A percentile compares a stretch with the other conserved stretches of the same genome.
Evolutionary conservation across 2,888 invertebrate genomes (phyloP).

Genomic region (Pyrocoelia pectoralis): DNA sequence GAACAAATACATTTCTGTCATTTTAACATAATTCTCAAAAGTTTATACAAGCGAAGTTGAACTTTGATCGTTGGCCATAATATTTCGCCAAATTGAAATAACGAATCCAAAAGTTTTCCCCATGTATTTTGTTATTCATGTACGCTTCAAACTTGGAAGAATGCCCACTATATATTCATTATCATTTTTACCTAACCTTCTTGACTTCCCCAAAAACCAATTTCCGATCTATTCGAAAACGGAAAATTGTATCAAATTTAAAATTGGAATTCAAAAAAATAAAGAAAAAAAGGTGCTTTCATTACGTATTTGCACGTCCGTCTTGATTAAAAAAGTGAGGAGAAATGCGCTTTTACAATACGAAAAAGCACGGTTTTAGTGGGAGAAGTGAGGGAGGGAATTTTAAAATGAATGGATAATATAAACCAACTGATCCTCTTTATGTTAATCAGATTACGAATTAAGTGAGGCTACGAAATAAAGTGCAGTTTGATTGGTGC

Average conservation of each 20-base stretch:
- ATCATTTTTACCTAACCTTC: slow-evolving; percentile 14
- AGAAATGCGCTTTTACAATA: neutral
- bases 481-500: slow-evolving; percentile 36
- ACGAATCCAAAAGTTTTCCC: slow-evolving; percentile 41
- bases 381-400: neutral
- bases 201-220: neutral
- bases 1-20: slow-evolving; percentile 33
- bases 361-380: neutral
- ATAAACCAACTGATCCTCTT: slow-evolving; percentile 21
- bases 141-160: slow-evolving; percentile 37
- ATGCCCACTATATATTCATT: slow-evolving; percentile 42
- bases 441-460: slow-evolving; percentile 36
- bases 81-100: slow-evolving; percentile 46
- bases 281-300: no score
- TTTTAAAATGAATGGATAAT: slow-evolving; percentile 21
- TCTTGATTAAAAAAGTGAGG: no score
- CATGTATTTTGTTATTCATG: slow-evolving; percentile 40
- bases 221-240: neutral
- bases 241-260: neutral
- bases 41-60: slow-evolving; percentile 34
- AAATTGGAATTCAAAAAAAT: slow-evolving; percentile 17
- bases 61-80: slow-evolving; percentile 39
- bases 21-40: slow-evolving; percentile 31
- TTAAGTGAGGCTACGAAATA: slow-evolving; percentile 31
- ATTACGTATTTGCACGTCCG: no score